phyloP scores from a whole-genome alignment of 2,888 invertebrate genomes.

The Autographa gamma region DNA sequence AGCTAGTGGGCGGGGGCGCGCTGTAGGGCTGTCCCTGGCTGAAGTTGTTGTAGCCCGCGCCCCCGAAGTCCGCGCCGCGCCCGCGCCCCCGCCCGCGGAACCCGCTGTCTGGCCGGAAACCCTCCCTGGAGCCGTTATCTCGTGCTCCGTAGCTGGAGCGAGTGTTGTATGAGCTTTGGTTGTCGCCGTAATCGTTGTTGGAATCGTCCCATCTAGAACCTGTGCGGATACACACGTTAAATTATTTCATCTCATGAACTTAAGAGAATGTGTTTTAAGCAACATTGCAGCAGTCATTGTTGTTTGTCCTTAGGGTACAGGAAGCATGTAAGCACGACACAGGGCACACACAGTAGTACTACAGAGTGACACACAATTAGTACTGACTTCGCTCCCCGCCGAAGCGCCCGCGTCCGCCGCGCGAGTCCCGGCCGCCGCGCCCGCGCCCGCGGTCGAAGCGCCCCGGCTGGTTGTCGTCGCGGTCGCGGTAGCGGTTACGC shows the following conservation, averaged over 20 bases:
- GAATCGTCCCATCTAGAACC: constrained; percentile 77
- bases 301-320: not conserved
- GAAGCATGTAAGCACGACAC: not conserved
- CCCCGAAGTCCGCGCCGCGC: constrained; percentile 55
- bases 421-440: constrained; percentile 29
- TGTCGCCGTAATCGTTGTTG: constrained; percentile 55
- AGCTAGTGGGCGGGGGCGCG: constrained; percentile 76
- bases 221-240: constrained; percentile 28
- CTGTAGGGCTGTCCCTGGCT: constrained; percentile 55
- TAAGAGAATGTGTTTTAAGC: not conserved
- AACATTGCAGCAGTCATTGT: not conserved
- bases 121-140: constrained; percentile 47
- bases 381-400: constrained; percentile 62
- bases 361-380: constrained; percentile 26
- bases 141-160: constrained; percentile 50
- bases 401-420: constrained; percentile 53
- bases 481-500: constrained; percentile 81
- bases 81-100: constrained; percentile 72
- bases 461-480: constrained; percentile 81
- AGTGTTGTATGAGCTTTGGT: constrained; percentile 53
- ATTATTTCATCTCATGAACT: not conserved
- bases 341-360: not conserved
- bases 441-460: constrained; percentile 53
- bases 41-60: constrained; percentile 52
- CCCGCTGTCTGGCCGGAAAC: constrained; percentile 69